Evolutionary conservation across 2,888 invertebrate species (phyloP), one percentile per base, ranked within the genome.

Genomic region (Drosophila bunnanda): DNA sequence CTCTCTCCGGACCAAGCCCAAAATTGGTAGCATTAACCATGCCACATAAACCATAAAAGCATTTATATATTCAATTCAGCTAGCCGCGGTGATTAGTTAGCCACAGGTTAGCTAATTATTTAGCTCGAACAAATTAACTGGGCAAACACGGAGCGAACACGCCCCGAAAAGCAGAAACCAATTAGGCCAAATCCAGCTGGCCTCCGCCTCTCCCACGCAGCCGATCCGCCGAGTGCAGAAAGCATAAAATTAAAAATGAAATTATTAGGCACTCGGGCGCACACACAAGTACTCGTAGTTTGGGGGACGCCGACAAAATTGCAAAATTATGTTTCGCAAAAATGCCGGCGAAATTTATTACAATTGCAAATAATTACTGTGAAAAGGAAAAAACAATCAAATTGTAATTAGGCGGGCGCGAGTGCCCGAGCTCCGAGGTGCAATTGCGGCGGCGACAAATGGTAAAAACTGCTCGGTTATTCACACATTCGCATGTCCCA

Each of bases 331-430:
- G 74, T 78, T 81, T 81, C 76, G 80, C 70, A 83, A 81, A 83
- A 79, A 75, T 62, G 48, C 32, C 81, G 58, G 66, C 69, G 48
- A 76, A 84, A 82, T 87, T 77, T 73, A 87, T 85, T 84, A 87
- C 87, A 84, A 84, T 79, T 79, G 84, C 87, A 84, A 87, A 84
- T 87, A 84, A 84, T 87, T 85, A 87, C 80, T 76, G 59, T 59
- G 75, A 59, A 73, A 83, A 72, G 54, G 67, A 72, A 71, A 71
- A 87, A 76, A 84, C 82, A 87, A 87, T 88, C 88, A 87, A 82
- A 85, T 79, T 76, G 88, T 82, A 84, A 84, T 84, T 87, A 85
- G 82, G 41, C 50, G 34, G 25, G 25, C 25, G 25, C 25, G 25
- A 25, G 25, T 4, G 25, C 25, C 4, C 20, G 15, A 20, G 20